Percentiles rank a stretch among this genome's conserved stretches.
These are phyloP conservation scores for Actinia equina DNA, from an alignment of 64 coral and sea anemone species.

Conservation along the genomic window DNA sequence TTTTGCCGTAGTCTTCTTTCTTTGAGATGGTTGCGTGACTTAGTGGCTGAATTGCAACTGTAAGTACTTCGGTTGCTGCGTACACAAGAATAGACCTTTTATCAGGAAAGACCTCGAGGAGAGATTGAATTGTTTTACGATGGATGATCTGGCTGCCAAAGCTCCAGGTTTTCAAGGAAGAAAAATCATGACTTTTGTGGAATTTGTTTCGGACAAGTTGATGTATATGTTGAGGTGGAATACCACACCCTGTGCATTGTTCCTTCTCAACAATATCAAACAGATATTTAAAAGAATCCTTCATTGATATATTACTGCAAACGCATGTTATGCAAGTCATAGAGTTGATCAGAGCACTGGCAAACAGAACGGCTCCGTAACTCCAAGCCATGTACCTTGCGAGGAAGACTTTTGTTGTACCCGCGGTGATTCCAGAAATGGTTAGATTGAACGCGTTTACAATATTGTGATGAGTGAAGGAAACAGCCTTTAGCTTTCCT, in stretches of 20 bases:
- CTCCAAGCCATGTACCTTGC: not conserved
- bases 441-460: not conserved
- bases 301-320: not conserved
- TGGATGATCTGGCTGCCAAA: not conserved
- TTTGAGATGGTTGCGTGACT: not conserved
- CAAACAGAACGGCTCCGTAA: not conserved
- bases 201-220: not conserved
- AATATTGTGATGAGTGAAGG: constrained; percentile 1
- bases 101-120: not conserved
- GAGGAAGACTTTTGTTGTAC: not conserved
- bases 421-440: not conserved
- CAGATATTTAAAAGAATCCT: not conserved
- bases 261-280: not conserved
- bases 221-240: not conserved
- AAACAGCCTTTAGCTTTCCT: constrained; percentile 2
- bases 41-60: not conserved
- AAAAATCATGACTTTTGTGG: not conserved
- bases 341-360: not conserved
- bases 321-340: not conserved
- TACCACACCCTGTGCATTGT: not conserved
- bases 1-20: constrained; percentile 25
- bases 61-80: not conserved
- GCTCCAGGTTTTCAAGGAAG: not conserved
- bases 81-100: not conserved
- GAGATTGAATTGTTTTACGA: constrained; percentile 1